Base-by-base conservation (phyloP, 1,140 invertebrate species). In the Drosophila repletoides region DNA sequence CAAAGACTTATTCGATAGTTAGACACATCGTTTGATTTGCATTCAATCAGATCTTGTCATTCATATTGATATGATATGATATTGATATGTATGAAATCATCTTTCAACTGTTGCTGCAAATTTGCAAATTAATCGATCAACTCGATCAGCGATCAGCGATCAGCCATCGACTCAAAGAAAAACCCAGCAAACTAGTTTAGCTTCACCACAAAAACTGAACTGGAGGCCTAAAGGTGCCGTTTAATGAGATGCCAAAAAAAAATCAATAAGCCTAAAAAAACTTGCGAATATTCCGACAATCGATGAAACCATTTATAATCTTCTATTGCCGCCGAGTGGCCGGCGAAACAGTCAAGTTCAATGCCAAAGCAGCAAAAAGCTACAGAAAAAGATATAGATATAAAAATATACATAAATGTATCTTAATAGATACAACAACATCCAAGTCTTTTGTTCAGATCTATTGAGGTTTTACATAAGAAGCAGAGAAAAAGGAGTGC, bases 91-190 rank as follows among this genome's bases (percentile, higher is more conserved):
- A 61, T 67, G 46, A 61, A 67, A 67, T 52, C 64, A 67, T 67
- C 29, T 67, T 67, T 61, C 45, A 67, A 83, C 52, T 76, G 49
- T 65, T 70, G n/a, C n/a, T 68, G 38, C 52, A 64, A 73, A 72
- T 81, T 80, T 64, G 76, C 76, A 59, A 80, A 65, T 65, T 72
- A 76, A 72, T 81, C 52, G 69, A 79, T 65, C 51, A 71, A 43
- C 56, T 28, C 29, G 40, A 45, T 21, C 19, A 43, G 21, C 43
- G 60, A 45, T 55, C 51, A 58, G 53, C 51, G 43, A 49, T 45
- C 52, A 34, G 38, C 28, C 14, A 38, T 6, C n/a, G 28, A 21
- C 36, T 41, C 38, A 22, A 10, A 24, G 67, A 29, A 49, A 81
- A 81, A 76, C 53, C 34, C 63, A 59, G 10, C 15, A 70, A 81